Evolutionary conservation across 2,797 vertebrate species (phyloP), one percentile per base, ranked within the genome.

Genomic region (Fratercula arctica): DNA sequence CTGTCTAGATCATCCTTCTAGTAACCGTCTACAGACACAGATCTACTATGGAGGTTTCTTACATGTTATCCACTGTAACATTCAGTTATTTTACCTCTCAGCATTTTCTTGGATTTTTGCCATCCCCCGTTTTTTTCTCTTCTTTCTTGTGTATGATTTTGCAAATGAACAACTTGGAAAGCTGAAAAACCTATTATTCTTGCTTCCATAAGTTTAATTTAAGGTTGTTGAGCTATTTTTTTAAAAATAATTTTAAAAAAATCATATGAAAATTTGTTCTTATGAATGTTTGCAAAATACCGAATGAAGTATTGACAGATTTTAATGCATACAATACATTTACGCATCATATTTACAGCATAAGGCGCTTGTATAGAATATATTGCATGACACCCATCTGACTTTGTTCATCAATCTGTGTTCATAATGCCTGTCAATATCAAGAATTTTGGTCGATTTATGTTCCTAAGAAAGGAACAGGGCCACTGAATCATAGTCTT

Each of bases 71-170:
- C 41, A 18, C 45, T 74, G 43, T 48, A 48, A 18, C 26, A 21
- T 54, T 81, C 37, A 26, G 18, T 43, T 67, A 19, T 53, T 60
- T 51, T 26, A 18, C 16, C 28, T 41, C 33, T 74, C 25, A 28
- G 7, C 1, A 33, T 57, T 70, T 68, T n/a, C 25, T 85, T 61
- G 7, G 9, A 64, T 67, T 78, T 66, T 85, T 6, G 35, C 7
- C 6, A 19, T 23, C 24, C 23, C 2, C 1, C 15, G 0, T 0
- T 31, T 57, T 67, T 35, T 31, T 59, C 3, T 63, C 5, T 21
- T 59, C 4, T 72, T 72, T 54, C 12, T 91, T 37, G 10, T 45
- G 4, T 74, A 11, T 29, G 9, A 46, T 66, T 84, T 82, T 85
- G 20, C 28, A 64, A 67, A 6, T 35, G 5, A 85, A 67, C 67